These are phyloP conservation scores for Eueides isabella DNA, from an alignment of 1,140 invertebrate species.

Conservation along the genomic window DNA sequence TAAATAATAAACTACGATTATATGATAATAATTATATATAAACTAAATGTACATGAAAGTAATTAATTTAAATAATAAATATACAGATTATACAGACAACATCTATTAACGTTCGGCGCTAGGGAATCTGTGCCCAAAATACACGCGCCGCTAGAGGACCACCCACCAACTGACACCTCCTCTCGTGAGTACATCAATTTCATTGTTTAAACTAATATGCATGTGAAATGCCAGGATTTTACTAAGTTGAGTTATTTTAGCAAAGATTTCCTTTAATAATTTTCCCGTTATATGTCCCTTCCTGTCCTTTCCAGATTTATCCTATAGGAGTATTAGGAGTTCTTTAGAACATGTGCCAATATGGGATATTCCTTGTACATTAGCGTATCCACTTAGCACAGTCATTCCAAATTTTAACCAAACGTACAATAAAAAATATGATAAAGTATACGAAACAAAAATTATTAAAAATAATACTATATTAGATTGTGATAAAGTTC, in stretches of 20 bases:
- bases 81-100: constrained; percentile 88
- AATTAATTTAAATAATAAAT: no score
- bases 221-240: not conserved
- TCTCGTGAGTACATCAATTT: constrained; percentile 61
- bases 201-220: not conserved
- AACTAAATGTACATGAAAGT: no score
- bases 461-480: not conserved
- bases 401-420: not conserved
- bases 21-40: no score
- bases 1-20: no score
- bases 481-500: not conserved
- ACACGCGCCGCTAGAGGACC: constrained; percentile 66
- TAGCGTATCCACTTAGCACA: constrained; percentile 24
- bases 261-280: not conserved
- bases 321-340: not conserved
- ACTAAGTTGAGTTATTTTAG: not conserved
- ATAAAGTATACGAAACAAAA: not conserved
- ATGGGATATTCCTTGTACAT: constrained; percentile 2
- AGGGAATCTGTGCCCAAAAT: constrained; percentile 77
- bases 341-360: constrained; percentile 5
- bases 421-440: not conserved
- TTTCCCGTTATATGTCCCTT: not conserved
- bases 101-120: constrained; percentile 86
- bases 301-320: constrained; percentile 9
- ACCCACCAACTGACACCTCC: constrained; percentile 62